These are phyloP conservation scores for Anas bernieri DNA, from an alignment of 2,797 vertebrate species.

Conservation along the genomic window DNA sequence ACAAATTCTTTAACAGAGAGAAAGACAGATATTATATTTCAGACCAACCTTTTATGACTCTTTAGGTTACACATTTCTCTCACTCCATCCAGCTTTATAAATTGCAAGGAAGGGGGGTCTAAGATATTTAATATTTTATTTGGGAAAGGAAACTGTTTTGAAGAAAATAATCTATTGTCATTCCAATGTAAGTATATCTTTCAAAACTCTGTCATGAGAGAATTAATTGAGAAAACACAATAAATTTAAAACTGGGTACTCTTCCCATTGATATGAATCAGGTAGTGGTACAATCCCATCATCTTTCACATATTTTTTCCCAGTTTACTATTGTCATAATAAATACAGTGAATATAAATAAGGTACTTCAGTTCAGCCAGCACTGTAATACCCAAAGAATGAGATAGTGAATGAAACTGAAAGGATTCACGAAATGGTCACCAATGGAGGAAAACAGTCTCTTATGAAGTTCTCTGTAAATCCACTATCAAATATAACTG, in stretches of 20 bases:
- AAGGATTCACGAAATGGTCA: neutral
- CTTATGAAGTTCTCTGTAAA: neutral
- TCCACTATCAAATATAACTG: neutral
- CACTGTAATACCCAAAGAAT: neutral
- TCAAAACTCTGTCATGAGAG: neutral
- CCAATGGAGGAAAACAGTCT: neutral
- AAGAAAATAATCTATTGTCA: neutral
- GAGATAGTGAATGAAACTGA: neutral
- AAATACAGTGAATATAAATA: neutral
- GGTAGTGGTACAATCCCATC: neutral
- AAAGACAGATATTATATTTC: neutral
- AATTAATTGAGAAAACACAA: slow-evolving; percentile 14
- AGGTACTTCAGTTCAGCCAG: neutral
- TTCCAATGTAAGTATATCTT: neutral
- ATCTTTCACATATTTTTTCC: neutral
- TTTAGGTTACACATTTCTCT: neutral
- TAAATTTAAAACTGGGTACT: neutral
- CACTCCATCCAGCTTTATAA: neutral
- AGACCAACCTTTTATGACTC: neutral
- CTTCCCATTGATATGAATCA: neutral
- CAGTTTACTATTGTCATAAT: neutral
- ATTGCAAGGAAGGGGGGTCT: neutral
- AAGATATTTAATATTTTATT: neutral
- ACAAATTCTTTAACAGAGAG: neutral
- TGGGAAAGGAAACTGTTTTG: neutral